Percentiles rank a stretch among this genome's conserved stretches.
phyloP scores from a whole-genome alignment of 2,797 vertebrate genomes.

The Naso thynnoides region DNA sequence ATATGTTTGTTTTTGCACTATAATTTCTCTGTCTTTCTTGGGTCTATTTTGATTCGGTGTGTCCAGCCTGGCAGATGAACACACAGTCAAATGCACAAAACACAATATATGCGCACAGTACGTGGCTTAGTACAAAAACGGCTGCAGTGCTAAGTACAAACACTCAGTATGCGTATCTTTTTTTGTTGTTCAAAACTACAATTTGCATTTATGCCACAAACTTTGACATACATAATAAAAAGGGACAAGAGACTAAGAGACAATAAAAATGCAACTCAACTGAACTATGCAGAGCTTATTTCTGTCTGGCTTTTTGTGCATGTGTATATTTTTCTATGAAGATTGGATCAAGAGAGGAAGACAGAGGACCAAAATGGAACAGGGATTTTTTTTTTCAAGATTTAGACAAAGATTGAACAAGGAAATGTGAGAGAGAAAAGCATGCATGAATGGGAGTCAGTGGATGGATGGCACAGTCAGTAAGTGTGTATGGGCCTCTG shows the following conservation, averaged over 20 bases:
- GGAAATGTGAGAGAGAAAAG: conserved; percentile 40
- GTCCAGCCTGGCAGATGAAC: not conserved
- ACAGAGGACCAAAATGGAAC: conserved; percentile 47
- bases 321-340: conserved; percentile 50
- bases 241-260: not conserved
- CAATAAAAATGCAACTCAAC: not conserved
- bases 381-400: conserved; percentile 43
- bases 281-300: conserved; percentile 1
- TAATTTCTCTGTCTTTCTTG: not conserved
- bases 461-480: conserved; percentile 42
- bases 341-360: conserved; percentile 66
- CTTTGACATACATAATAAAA: not conserved
- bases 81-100: not conserved
- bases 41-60: conserved; percentile 17
- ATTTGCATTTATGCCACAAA: not conserved
- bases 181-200: not conserved
- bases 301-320: not conserved
- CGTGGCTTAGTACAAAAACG: not conserved
- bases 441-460: conserved; percentile 56
- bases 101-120: not conserved
- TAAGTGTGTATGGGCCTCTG: conserved; percentile 43
- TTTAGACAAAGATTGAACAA: conserved; percentile 62
- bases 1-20: not conserved
- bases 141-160: not conserved
- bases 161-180: not conserved